Evolutionary conservation across 2,797 vertebrate genomes (phyloP).

Genomic region (Melanitta fusca): DNA sequence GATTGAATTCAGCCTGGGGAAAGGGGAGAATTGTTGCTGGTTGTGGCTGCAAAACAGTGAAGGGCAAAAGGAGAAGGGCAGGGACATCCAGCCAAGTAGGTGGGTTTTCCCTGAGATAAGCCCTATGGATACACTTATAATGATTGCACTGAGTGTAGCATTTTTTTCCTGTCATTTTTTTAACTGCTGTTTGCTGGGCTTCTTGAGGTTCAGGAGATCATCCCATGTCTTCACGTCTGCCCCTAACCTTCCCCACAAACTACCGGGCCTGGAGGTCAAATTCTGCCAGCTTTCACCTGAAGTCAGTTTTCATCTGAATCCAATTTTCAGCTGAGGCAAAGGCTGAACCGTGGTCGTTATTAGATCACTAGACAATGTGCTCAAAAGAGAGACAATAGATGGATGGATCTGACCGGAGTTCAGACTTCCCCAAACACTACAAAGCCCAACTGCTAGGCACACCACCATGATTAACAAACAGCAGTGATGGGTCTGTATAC

Average conservation of each 20-base stretch:
- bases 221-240: not conserved
- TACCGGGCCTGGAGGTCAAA: not conserved
- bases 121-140: not conserved
- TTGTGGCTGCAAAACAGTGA: not conserved
- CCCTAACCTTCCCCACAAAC: not conserved
- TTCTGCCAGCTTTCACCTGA: not conserved
- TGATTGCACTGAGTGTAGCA: not conserved
- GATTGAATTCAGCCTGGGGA: not conserved
- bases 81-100: not conserved
- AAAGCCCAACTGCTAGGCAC: not conserved
- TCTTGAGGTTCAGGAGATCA: not conserved
- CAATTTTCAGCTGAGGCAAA: not conserved
- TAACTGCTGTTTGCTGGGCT: not conserved
- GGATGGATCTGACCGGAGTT: not conserved
- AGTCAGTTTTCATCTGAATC: not conserved
- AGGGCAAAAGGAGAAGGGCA: not conserved
- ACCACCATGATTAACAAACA: not conserved
- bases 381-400: not conserved
- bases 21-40: not conserved
- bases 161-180: not conserved
- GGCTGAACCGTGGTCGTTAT: not conserved
- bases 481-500: not conserved
- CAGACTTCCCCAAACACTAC: not conserved
- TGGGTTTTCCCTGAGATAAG: not conserved
- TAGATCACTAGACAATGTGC: not conserved